Conservation (phyloP, 2,797 vertebrate species). For the Falco columbarius region DNA sequence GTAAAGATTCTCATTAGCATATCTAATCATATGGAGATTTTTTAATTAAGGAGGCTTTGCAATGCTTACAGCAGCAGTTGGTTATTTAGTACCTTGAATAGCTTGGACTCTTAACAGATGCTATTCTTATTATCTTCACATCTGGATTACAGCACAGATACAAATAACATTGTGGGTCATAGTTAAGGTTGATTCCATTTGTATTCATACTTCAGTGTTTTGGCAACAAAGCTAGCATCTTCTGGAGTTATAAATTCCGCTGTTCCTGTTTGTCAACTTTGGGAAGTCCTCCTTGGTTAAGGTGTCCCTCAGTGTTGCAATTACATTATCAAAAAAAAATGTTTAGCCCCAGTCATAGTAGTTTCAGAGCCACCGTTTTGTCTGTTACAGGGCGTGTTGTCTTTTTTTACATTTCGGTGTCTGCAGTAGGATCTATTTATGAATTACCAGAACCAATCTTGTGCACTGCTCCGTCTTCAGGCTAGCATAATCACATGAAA, state of each 20-base stretch:
- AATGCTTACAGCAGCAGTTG: slow-evolving; percentile 47
- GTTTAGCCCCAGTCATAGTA: background rate
- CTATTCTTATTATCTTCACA: slow-evolving; percentile 69
- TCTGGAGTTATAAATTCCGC: slow-evolving; percentile 16
- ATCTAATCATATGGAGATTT: slow-evolving; percentile 67
- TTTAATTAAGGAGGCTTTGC: slow-evolving; percentile 67
- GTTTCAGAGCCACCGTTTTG: background rate
- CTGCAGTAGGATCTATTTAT: background rate
- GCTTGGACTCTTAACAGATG: slow-evolving; percentile 65
- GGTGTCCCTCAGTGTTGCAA: background rate
- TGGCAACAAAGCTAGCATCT: slow-evolving; percentile 48
- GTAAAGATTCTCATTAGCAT: slow-evolving; percentile 64
- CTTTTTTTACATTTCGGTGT: background rate
- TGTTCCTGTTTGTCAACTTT: background rate
- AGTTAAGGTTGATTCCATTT: slow-evolving; percentile 53
- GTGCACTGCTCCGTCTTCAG: background rate
- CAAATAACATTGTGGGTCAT: slow-evolving; percentile 45
- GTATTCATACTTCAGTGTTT: slow-evolving; percentile 42
- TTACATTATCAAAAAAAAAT: background rate
- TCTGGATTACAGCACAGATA: slow-evolving; percentile 66
- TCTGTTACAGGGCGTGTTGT: background rate
- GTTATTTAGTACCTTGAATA: slow-evolving; percentile 60
- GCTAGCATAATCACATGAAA: background rate
- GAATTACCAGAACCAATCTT: background rate
- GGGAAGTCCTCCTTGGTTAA: background rate